Percentiles rank a stretch among this genome's conserved stretches.
phyloP scores from a whole-genome alignment of 2,888 invertebrate genomes.

The Aspidiotus destructor region DNA sequence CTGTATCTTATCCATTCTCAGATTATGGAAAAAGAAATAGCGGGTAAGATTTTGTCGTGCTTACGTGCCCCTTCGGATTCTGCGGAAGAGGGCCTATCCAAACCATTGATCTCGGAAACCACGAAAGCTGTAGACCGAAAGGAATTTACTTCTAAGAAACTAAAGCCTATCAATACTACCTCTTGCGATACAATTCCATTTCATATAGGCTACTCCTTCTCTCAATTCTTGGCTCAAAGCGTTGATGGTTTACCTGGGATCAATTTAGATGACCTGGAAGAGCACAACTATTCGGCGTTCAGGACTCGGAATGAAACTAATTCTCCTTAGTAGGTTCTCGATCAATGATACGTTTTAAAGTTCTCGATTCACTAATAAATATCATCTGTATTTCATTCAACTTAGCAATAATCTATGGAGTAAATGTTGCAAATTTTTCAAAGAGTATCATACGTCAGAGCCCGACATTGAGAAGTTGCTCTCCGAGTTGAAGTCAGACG shows the following conservation, averaged over 20 bases:
- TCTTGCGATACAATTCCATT: neutral
- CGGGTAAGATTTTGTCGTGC: conserved; percentile 18
- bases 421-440: conserved; percentile 12
- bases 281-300: neutral
- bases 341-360: neutral
- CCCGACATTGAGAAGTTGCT: neutral
- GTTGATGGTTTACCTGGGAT: conserved; percentile 15
- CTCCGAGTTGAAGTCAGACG: conserved; percentile 15
- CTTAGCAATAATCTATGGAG: conserved; percentile 16
- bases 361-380: neutral
- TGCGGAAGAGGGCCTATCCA: conserved; percentile 3
- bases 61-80: conserved; percentile 1
- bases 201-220: conserved; percentile 8
- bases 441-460: conserved; percentile 6
- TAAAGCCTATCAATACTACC: neutral
- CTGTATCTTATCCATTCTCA: neutral
- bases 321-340: too few species aligned
- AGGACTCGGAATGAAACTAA: neutral
- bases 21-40: conserved; percentile 24
- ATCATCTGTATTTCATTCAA: neutral
- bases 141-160: neutral
- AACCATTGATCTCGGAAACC: neutral
- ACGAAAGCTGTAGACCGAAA: neutral
- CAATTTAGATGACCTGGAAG: conserved; percentile 9
- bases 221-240: conserved; percentile 16